Evolutionary conservation across 2,888 invertebrate genomes (phyloP), one percentile per base, ranked within the genome.

Genomic region (Syritta pipiens): DNA sequence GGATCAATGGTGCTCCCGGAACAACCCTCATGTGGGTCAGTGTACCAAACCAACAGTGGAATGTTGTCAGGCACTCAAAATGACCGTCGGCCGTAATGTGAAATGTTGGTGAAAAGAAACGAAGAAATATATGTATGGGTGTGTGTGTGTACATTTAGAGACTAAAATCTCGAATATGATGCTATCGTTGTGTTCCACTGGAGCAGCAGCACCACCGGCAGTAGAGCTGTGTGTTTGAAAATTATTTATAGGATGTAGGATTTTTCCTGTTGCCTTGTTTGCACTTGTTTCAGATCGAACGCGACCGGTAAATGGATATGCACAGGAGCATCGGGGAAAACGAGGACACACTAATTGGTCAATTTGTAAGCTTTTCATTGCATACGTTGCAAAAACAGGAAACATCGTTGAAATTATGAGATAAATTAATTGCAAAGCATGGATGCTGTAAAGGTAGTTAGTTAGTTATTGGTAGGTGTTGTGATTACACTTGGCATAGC

Each of bases 341-440:
- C 65, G n/a, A n/a, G n/a, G n/a, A n/a, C n/a, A n/a, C n/a, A n/a
- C n/a, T 72, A 77, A 77, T 77, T 77, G 77, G 65, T 60, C 77
- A 77, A 77, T 77, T 77, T 77, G 77, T 77, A 53, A 65, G 53
- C 44, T 17, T 65, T 67, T 65, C 63, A 48, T 72, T 65, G n/a
- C 57, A 67, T 60, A 71, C 17, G 55, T 49, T 26, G n/a, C n/a
- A n/a, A n/a, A n/a, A n/a, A n/a, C n/a, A 30, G 51, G 44, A 51
- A 53, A 53, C 51, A 22, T 35, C n/a, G 28, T 37, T 44, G 37
- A 59, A 46, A 30, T 48, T 26, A 59, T 37, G 30, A 46, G 62
- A 35, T 14, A 35, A 69, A 69, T 57, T 32, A 59, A 59, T 68
- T 68, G n/a, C n/a, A n/a, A n/a, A n/a, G n/a, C n/a, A n/a, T n/a